Base-by-base conservation (phyloP, 2,113 vertebrate species). In the Malurus elegans region DNA sequence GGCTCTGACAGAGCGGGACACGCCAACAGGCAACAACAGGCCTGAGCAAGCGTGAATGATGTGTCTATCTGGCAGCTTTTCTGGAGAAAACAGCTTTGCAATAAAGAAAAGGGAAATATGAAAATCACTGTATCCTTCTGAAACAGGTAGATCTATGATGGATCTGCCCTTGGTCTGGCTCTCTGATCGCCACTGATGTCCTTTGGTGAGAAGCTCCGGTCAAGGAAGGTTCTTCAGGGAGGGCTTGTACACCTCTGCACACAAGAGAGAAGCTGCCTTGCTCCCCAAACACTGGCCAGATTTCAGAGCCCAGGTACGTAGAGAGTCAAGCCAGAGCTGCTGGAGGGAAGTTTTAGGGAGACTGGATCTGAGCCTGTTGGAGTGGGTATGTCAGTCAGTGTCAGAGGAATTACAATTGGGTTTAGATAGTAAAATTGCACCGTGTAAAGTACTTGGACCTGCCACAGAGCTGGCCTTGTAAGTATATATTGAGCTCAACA, bases 41-140 rank as follows among this genome's bases (percentile, higher is more conserved):
- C 62, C 74, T 28, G 79, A 62, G 81, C 58, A 82, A 70, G 85
- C 7, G 0, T 86, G 65, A 94, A 93, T 69, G 90, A 92, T 83
- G 69, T 50, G 54, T 80, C 51, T 80, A 80, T 95, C 75, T 73
- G 85, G 57, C 66, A 85, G 31, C 50, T 76, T 48, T 83, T 84
- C 69, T 78, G 42, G 24, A 89, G 69, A 74, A 95, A 91, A 88
- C 14, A 70, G 56, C 36, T 90, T 51, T 58, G 34, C 42, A 42
- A 45, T 19, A 62, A 66, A 61, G 51, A 36, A 18, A 70, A 45
- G 11, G 19, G 40, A 80, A 92, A 70, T 24, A 78, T 0, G 12
- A 92, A 88, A 80, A 67, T 51, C 42, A 28, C 8, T 0, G 5
- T 18, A 50, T 21, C 29, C n/a, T 57, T 69, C 50, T 66, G n/a